These are phyloP conservation scores for Hecatera dysodea DNA, from an alignment of 2,888 invertebrate species.

Conservation along the genomic window DNA sequence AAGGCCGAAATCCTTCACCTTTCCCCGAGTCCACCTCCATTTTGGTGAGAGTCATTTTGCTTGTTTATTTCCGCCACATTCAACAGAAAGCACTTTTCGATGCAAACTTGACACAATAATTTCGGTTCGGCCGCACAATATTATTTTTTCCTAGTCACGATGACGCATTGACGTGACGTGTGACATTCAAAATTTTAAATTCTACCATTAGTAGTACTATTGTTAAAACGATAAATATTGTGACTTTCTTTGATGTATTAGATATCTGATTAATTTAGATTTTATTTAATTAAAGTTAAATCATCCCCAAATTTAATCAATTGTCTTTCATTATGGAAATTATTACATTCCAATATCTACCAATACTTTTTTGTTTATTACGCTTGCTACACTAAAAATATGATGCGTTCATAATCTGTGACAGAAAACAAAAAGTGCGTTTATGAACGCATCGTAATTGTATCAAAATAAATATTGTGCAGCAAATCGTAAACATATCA, in stretches of 20 bases:
- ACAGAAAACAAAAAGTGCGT: background rate
- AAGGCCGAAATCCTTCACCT: slow-evolving; percentile 98
- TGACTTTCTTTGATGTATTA: too few species aligned
- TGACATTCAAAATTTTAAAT: slow-evolving; percentile 45
- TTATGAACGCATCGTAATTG: background rate
- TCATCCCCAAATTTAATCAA: background rate
- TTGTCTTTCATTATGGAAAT: background rate
- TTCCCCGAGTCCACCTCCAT: slow-evolving; percentile 94
- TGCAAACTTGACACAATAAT: slow-evolving; percentile 45
- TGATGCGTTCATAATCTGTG: slow-evolving; percentile 29
- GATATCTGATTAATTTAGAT: too few species aligned
- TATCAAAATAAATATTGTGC: background rate
- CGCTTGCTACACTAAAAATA: slow-evolving; percentile 13
- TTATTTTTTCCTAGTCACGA: slow-evolving; percentile 80
- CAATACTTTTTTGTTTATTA: background rate
- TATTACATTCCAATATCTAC: background rate
- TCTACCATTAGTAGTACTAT: slow-evolving; percentile 18
- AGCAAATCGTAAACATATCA: too few species aligned
- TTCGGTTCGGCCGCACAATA: slow-evolving; percentile 57
- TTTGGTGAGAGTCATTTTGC: slow-evolving; percentile 87
- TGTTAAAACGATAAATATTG: background rate
- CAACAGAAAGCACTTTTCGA: slow-evolving; percentile 49
- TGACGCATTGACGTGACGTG: too few species aligned
- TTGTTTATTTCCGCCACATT: slow-evolving; percentile 65
- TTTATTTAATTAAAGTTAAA: background rate